These are phyloP conservation scores for Polymixis flavicincta DNA, from an alignment of 2,888 invertebrate genomes.

Conservation along the genomic window DNA sequence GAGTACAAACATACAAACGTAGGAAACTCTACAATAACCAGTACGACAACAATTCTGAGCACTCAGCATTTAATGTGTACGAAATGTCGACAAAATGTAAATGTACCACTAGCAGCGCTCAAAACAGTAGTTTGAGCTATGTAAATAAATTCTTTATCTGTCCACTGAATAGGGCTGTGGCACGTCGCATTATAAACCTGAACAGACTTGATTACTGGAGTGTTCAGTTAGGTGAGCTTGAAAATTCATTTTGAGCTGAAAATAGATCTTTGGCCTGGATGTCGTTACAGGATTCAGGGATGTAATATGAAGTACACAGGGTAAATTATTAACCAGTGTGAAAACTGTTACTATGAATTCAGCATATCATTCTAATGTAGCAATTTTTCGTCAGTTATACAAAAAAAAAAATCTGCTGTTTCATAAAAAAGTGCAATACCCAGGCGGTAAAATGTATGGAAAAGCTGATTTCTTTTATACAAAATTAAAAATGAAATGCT, in stretches of 20 bases:
- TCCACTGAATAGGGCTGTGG: conserved; percentile 42
- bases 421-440: too few species aligned
- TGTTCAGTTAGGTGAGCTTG: conserved; percentile 16
- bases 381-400: too few species aligned
- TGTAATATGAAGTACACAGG: not conserved
- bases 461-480: too few species aligned
- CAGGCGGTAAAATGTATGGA: too few species aligned
- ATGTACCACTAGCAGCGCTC: conserved; percentile 41
- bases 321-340: too few species aligned
- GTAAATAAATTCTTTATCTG: conserved; percentile 67
- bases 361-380: too few species aligned
- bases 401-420: too few species aligned
- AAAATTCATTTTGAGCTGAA: conserved; percentile 20
- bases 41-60: conserved; percentile 53
- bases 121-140: conserved; percentile 58
- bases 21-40: conserved; percentile 50
- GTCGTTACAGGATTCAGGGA: not conserved
- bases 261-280: conserved; percentile 21
- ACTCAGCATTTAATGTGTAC: conserved; percentile 48
- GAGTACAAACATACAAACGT: conserved; percentile 34
- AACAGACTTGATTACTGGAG: conserved; percentile 13
- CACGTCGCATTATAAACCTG: conserved; percentile 11
- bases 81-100: conserved; percentile 61
- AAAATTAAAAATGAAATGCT: too few species aligned
- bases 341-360: too few species aligned